A percentile compares a stretch with the other conserved stretches of the same genome.
Evolutionary conservation across 2,113 vertebrate species (phyloP).

Genomic region (Ciconia boyciana): DNA sequence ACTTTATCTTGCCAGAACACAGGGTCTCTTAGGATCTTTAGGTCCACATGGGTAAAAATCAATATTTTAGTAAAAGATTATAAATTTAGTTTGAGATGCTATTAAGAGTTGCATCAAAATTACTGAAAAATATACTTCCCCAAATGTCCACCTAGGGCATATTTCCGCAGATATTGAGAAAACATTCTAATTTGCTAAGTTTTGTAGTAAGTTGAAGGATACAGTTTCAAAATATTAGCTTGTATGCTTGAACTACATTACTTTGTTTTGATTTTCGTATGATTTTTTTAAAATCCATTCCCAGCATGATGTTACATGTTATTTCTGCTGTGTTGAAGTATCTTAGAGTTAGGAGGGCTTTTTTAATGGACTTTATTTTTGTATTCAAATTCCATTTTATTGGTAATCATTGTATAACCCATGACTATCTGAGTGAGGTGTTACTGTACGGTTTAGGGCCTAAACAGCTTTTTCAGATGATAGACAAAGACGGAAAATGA

Average conservation of each 20-base stretch:
- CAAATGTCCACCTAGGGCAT: not conserved
- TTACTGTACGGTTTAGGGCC: not conserved
- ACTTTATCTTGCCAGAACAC: not conserved
- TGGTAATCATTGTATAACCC: not conserved
- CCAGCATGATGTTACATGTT: not conserved
- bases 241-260: not conserved
- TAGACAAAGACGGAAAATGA: not conserved
- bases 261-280: not conserved
- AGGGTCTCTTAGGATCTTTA: not conserved
- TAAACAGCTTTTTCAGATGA: not conserved
- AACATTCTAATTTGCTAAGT: not conserved
- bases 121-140: not conserved
- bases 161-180: not conserved
- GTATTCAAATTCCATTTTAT: not conserved
- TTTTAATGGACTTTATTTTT: not conserved
- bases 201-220: not conserved
- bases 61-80: not conserved
- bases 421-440: not conserved
- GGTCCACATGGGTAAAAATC: not conserved
- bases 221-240: not conserved
- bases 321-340: not conserved
- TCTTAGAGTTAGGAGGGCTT: not conserved
- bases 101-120: not conserved
- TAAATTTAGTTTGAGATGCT: not conserved
- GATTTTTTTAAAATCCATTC: not conserved